Base-by-base conservation (phyloP, 2,888 invertebrate genomes). In the Ligdia adustata region DNA sequence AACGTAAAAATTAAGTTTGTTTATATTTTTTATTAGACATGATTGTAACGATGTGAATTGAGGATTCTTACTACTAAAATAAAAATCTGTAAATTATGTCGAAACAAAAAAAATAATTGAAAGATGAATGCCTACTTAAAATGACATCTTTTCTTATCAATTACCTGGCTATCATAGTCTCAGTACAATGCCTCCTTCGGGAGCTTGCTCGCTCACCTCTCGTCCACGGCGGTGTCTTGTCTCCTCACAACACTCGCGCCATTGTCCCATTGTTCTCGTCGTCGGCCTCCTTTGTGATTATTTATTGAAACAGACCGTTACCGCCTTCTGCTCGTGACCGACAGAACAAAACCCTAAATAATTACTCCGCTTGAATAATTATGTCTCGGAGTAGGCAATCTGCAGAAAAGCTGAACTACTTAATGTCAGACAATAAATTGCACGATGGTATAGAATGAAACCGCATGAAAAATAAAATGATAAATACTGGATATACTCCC, bases 261-360 rank as follows among this genome's bases (percentile, higher is more conserved):
- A 15, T 31, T 29, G 29, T 40, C 18, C 28, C n/a, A 51, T 58
- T 61, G 52, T 66, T 55, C 51, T 42, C 31, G 39, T 49, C 49
- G 40, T 56, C 41, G 49, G 49, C 16, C 52, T 59, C 52, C 59
- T 24, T 20, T 20, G 37, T 26, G 33, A 27, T 32, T 37, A 37
- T 37, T 37, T 37, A 37, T 37, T 27, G 37, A 27, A 37, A 15
- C 63, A 64, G 56, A 60, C 57, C 62, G 62, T 64, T 65, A 64
- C 62, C 62, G 57, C 46, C 62, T 60, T 52, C 60, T 57, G 59
- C 14, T 43, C 48, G 50, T 51, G 58, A 54, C 49, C 59, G 48
- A 50, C 35, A 24, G 9, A 59, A 59, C 59, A 59, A 59, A 59
- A 59, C 59, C 56, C 59, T 52, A 56, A 59, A 58, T 58, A 58